Conservation (phyloP, 37 sponge, comb jelly and placozoan genomes). For the Hormiphora californensis region DNA sequence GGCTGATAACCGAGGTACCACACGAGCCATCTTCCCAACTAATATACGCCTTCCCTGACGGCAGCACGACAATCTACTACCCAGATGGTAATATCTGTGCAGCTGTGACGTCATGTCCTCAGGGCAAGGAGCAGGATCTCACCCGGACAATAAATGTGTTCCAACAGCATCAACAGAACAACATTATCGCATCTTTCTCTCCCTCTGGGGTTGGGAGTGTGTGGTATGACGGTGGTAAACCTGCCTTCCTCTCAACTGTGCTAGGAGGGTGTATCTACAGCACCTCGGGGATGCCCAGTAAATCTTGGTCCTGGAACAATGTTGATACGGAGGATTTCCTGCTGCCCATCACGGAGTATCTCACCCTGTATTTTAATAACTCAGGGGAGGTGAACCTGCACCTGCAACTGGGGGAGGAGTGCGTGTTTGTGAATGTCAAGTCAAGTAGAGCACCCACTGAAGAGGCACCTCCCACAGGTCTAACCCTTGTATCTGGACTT, state of each 20-base stretch:
- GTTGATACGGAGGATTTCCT: constrained; percentile 49
- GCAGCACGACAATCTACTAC: constrained; percentile 46
- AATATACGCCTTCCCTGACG: constrained; percentile 34
- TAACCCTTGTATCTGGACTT: not conserved
- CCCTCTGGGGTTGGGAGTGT: constrained; percentile 45
- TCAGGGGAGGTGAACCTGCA: constrained; percentile 39
- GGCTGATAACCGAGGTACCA: constrained; percentile 34
- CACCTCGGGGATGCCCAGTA: not conserved
- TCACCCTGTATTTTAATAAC: not conserved
- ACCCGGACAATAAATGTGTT: constrained; percentile 17
- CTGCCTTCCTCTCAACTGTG: constrained; percentile 45
- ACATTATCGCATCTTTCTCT: constrained; percentile 42
- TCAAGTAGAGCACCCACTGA: not conserved
- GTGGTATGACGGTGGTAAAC: constrained; percentile 2
- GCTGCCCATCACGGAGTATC: constrained; percentile 4
- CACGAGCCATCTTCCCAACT: constrained; percentile 18
- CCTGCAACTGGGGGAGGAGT: constrained; percentile 32
- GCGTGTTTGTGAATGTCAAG: constrained; percentile 26
- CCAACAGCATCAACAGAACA: not conserved
- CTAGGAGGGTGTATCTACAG: constrained; percentile 37
- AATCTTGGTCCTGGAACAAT: constrained; percentile 39
- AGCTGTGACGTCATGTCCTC: not conserved
- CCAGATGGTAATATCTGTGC: not conserved
- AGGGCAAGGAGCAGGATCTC: constrained; percentile 33
- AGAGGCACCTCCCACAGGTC: not conserved